These are phyloP conservation scores for Bolborhynchus lineola DNA, from an alignment of 2,113 vertebrate species.

Conservation along the genomic window DNA sequence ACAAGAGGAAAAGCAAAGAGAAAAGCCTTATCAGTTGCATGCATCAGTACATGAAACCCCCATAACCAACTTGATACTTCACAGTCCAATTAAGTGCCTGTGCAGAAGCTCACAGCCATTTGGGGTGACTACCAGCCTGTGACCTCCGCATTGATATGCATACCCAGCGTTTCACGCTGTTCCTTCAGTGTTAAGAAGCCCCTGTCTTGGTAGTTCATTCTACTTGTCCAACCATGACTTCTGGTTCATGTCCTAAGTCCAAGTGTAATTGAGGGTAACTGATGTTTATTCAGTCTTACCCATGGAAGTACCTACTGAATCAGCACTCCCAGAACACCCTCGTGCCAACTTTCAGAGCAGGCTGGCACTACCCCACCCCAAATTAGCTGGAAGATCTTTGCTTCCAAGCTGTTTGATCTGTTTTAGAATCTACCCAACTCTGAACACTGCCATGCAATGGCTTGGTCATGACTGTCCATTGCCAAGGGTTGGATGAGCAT, in stretches of 20 bases:
- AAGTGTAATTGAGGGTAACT: not conserved
- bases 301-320: not conserved
- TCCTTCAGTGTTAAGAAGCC: not conserved
- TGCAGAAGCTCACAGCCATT: accelerated
- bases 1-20: not conserved
- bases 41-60: not conserved
- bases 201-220: not conserved
- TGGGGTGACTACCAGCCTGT: not conserved
- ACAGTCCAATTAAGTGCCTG: accelerated
- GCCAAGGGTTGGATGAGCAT: not conserved
- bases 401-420: not conserved
- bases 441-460: accelerated
- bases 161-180: not conserved
- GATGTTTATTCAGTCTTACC: not conserved
- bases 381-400: too few relatives aligned
- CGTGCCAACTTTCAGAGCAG: accelerated
- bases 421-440: not conserved
- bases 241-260: not conserved
- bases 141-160: accelerated
- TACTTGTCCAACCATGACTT: not conserved
- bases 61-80: too few relatives aligned
- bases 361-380: not conserved
- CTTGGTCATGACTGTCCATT: not conserved
- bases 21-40: accelerated
- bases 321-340: not conserved